These are phyloP conservation scores for Cheilosia vulpina DNA, from an alignment of 2,888 invertebrate genomes.

Conservation along the genomic window DNA sequence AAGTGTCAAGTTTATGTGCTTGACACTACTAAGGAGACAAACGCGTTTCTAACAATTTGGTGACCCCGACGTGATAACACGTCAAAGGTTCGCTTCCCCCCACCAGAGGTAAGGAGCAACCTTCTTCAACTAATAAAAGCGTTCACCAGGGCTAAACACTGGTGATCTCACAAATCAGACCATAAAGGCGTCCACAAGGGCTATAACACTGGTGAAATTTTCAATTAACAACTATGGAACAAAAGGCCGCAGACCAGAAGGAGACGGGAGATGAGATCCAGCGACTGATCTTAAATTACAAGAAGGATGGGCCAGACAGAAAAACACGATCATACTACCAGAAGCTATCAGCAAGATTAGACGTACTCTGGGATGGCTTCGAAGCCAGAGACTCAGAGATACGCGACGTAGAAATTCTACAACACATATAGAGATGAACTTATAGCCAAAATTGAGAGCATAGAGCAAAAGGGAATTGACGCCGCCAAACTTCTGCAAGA, in stretches of 20 bases:
- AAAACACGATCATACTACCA: not conserved
- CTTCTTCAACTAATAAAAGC: not conserved
- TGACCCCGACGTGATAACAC: no score
- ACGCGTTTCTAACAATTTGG: no score
- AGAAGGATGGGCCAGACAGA: not conserved
- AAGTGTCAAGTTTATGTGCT: no score
- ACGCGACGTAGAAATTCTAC: no score
- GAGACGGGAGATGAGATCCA: not conserved
- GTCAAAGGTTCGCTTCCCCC: not conserved
- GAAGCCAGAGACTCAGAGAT: no score
- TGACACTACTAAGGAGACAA: no score
- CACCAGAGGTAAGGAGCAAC: not conserved
- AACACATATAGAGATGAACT: no score
- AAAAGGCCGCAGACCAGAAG: not conserved
- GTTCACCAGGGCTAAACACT: no score
- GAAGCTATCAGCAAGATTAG: not conserved
- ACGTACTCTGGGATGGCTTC: not conserved
- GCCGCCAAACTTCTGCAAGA: no score
- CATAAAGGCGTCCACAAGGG: not conserved
- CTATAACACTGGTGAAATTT: not conserved
- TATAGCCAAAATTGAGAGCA: no score
- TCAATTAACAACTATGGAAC: not conserved
- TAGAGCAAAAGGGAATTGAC: no score
- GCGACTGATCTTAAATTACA: not conserved
- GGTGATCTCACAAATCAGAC: not conserved